A percentile compares a stretch with the other conserved stretches of the same genome.
phyloP scores from a whole-genome alignment of 2,797 vertebrate genomes.

The Sebastes minor region DNA sequence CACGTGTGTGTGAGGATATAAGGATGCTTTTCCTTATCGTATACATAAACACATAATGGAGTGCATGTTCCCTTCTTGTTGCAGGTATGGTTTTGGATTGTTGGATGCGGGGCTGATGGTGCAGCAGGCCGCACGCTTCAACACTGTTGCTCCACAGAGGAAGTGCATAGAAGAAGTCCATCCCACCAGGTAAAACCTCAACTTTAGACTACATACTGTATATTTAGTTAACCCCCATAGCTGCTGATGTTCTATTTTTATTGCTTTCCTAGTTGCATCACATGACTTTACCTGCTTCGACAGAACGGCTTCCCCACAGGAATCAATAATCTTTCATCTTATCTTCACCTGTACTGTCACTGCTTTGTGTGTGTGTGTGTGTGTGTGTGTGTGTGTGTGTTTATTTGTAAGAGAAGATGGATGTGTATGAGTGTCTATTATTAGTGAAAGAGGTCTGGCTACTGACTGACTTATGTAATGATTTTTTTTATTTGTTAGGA shows the following conservation, averaged over 20 bases:
- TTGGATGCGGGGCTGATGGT: constrained; percentile 76
- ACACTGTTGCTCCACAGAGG: constrained; percentile 45
- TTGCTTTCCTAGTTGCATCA: background rate
- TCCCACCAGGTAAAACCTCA: constrained; percentile 50
- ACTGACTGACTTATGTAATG: constrained; percentile 1
- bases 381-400: background rate
- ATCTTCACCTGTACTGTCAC: background rate
- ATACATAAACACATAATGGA: constrained; percentile 28
- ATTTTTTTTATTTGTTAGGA: constrained; percentile 53
- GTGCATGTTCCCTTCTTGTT: background rate
- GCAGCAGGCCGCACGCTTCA: constrained; percentile 64
- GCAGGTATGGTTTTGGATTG: constrained; percentile 74
- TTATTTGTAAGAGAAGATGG: background rate
- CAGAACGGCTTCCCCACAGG: background rate
- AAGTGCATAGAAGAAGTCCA: constrained; percentile 57
- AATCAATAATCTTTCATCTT: constrained; percentile 5
- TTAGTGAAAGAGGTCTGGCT: background rate
- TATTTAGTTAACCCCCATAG: background rate
- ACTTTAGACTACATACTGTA: no score
- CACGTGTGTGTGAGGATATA: constrained; percentile 11
- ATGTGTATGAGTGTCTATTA: background rate
- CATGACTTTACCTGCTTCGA: background rate
- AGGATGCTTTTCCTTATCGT: background rate
- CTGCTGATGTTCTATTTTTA: background rate
- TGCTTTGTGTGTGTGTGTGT: background rate